phyloP scores from a whole-genome alignment of 2,113 vertebrate species.

The Corythaeola cristata region DNA sequence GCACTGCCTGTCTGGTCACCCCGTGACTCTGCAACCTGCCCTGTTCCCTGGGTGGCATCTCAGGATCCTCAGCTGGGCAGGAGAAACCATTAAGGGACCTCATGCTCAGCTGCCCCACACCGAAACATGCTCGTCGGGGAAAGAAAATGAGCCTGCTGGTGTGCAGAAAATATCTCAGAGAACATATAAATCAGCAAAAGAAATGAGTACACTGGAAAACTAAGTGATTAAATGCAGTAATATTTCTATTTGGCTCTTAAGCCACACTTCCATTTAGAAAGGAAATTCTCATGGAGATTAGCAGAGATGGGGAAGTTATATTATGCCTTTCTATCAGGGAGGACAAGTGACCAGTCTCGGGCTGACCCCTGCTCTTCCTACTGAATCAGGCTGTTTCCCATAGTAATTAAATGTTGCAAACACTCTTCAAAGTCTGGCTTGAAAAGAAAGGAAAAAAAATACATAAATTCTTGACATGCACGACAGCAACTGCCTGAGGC shows the following conservation, averaged over 20 bases:
- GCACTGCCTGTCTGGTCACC: not conserved
- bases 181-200: not conserved
- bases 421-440: not conserved
- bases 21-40: not conserved
- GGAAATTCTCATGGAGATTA: not conserved
- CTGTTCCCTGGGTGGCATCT: not conserved
- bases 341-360: not conserved
- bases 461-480: not conserved
- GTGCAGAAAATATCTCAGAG: not conserved
- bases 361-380: not conserved
- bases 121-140: rapidly evolving
- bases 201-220: not conserved
- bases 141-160: not conserved
- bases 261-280: not conserved
- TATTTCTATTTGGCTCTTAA: not conserved
- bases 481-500: constrained; percentile 27
- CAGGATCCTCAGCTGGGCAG: not conserved
- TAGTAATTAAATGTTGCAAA: not conserved
- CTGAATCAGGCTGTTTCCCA: not conserved
- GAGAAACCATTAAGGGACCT: not conserved
- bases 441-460: not conserved
- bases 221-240: not conserved
- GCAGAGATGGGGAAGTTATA: not conserved
- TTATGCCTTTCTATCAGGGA: not conserved
- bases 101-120: rapidly evolving